Percentiles rank a stretch among this genome's conserved stretches.
These are phyloP conservation scores for Zelleria hepariella DNA, from an alignment of 2,888 invertebrate genomes.

Conservation along the genomic window DNA sequence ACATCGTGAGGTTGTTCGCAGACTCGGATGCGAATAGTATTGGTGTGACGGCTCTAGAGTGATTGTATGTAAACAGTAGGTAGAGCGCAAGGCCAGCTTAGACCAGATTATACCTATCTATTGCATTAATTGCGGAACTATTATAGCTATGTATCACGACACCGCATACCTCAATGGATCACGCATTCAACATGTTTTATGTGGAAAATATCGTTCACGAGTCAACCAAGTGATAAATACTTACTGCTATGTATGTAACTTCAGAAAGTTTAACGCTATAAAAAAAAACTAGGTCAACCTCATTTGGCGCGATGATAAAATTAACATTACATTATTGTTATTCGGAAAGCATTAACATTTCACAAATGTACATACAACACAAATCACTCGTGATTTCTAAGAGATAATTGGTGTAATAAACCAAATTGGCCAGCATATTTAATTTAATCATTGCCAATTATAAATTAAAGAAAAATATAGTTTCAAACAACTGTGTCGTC, in stretches of 20 bases:
- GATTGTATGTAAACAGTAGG: slow-evolving; percentile 3
- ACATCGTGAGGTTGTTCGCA: slow-evolving; percentile 3
- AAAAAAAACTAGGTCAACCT: neutral
- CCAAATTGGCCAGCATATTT: neutral
- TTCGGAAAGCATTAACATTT: neutral
- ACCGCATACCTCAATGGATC: neutral
- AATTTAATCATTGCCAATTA: neutral
- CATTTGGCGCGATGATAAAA: neutral
- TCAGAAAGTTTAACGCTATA: neutral
- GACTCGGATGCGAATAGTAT: slow-evolving; percentile 25
- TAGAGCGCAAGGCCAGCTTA: slow-evolving; percentile 11
- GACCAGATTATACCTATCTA: slow-evolving; percentile 49
- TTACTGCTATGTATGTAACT: neutral
- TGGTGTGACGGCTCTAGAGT: slow-evolving; percentile 28
- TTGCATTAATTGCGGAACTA: slow-evolving; percentile 35
- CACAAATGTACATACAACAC: neutral
- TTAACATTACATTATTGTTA: neutral
- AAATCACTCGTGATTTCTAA: neutral
- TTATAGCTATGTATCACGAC: slow-evolving; percentile 42
- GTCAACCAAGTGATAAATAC: neutral
- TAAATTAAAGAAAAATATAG: neutral
- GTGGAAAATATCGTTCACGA: neutral
- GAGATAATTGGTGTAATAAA: neutral
- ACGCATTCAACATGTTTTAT: neutral
- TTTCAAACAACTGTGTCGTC: neutral